Evolutionary conservation across 2,888 invertebrate genomes (phyloP).

Genomic region (Nomada ferruginata): DNA sequence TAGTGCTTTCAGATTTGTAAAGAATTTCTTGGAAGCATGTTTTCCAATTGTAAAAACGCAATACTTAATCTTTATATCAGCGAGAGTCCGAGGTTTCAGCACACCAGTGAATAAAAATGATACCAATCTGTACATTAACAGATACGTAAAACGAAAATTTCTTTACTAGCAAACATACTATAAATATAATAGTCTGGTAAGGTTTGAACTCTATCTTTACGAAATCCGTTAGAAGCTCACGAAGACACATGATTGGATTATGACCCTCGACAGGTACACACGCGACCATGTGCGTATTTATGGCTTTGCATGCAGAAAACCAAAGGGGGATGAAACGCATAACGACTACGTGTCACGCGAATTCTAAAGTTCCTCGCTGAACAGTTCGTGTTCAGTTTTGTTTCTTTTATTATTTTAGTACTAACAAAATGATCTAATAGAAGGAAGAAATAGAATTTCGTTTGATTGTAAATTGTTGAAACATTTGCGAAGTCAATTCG

Average conservation of each 20-base stretch:
- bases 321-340: conserved; percentile 16
- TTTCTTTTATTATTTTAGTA: too few relatives aligned
- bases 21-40: background rate
- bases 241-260: conserved; percentile 14
- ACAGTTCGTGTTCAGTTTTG: background rate
- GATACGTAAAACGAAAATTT: background rate
- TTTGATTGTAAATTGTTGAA: too few relatives aligned
- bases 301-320: conserved; percentile 20
- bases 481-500: too few relatives aligned
- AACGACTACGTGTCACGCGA: conserved; percentile 6
- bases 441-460: too few relatives aligned
- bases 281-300: conserved; percentile 25
- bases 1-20: background rate
- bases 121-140: background rate
- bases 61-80: too few relatives aligned
- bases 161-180: background rate
- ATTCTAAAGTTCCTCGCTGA: background rate
- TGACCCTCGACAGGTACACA: background rate
- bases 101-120: background rate
- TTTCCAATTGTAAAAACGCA: background rate
- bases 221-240: background rate
- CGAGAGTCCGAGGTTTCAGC: too few relatives aligned
- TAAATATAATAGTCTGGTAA: background rate
- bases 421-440: background rate
- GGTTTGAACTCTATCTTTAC: background rate